phyloP scores from a whole-genome alignment of 2,797 vertebrate genomes.

The Clarias pachynema region DNA sequence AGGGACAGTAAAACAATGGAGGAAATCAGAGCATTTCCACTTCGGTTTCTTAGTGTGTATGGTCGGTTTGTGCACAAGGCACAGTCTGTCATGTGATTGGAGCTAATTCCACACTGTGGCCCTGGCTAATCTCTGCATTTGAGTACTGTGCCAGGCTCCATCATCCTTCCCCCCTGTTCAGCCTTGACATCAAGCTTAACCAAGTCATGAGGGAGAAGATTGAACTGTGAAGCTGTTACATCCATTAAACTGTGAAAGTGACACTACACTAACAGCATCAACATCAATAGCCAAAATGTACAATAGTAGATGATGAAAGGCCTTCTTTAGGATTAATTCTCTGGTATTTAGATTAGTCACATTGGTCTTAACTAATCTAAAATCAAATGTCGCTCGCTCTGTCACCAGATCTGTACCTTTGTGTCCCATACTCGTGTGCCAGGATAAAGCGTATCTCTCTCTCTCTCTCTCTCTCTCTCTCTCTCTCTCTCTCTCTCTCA shows the following conservation, averaged over 20 bases:
- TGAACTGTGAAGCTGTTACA: neutral
- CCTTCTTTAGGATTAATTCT: neutral
- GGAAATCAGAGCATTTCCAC: conserved; percentile 13
- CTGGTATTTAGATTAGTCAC: neutral
- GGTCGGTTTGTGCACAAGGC: conserved; percentile 68
- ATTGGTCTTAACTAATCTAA: neutral
- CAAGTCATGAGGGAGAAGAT: neutral
- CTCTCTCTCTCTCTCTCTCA: neutral
- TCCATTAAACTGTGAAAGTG: neutral
- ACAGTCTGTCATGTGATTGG: conserved; percentile 72
- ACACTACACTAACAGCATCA: too few relatives aligned
- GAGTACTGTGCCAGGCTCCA: conserved; percentile 49
- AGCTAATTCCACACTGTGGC: conserved; percentile 65
- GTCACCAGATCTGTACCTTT: neutral
- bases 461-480: neutral
- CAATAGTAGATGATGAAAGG: neutral
- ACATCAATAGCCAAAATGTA: too few relatives aligned
- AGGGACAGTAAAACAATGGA: neutral
- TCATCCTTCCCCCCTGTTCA: neutral
- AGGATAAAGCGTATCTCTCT: neutral
- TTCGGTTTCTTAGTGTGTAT: conserved; percentile 63
- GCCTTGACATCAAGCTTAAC: conserved; percentile 28
- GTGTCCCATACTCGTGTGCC: neutral
- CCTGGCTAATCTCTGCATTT: conserved; percentile 68
- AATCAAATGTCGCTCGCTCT: neutral